Evolutionary conservation across 1,140 invertebrate species (phyloP).

Genomic region (Heliconius eleuchia): DNA sequence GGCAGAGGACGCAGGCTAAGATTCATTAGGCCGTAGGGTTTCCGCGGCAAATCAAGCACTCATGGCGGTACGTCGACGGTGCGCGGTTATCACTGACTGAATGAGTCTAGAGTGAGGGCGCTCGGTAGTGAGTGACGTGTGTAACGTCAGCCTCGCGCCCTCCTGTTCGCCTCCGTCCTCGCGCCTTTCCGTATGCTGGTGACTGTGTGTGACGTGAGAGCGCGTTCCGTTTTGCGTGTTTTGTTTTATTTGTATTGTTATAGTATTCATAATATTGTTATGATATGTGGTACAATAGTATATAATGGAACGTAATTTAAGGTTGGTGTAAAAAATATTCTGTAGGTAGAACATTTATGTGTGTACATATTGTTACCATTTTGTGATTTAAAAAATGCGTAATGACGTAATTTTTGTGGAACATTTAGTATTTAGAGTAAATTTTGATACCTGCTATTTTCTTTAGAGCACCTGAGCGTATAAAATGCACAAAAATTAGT

Average conservation of each 20-base stretch:
- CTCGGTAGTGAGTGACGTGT: conserved; percentile 49
- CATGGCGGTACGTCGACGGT: conserved; percentile 63
- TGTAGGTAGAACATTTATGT: too few species aligned
- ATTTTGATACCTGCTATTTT: too few species aligned
- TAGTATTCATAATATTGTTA: background rate
- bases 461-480: too few species aligned
- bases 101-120: conserved; percentile 33
- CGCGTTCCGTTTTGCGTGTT: conserved; percentile 44
- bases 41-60: conserved; percentile 61
- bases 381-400: too few species aligned
- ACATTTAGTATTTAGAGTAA: too few species aligned
- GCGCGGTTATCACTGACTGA: conserved; percentile 69
- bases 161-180: conserved; percentile 29
- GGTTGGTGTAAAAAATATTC: too few species aligned
- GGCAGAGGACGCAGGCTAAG: conserved; percentile 61
- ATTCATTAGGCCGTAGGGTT: conserved; percentile 66
- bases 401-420: too few species aligned
- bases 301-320: too few species aligned
- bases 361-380: too few species aligned
- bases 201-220: conserved; percentile 30
- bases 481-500: too few species aligned
- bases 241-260: background rate
- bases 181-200: conserved; percentile 16
- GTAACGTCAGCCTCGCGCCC: conserved; percentile 45
- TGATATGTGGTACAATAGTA: too few species aligned